These are phyloP conservation scores for Poeciliopsis presidionis DNA, from an alignment of 2,797 vertebrate species.

Conservation along the genomic window DNA sequence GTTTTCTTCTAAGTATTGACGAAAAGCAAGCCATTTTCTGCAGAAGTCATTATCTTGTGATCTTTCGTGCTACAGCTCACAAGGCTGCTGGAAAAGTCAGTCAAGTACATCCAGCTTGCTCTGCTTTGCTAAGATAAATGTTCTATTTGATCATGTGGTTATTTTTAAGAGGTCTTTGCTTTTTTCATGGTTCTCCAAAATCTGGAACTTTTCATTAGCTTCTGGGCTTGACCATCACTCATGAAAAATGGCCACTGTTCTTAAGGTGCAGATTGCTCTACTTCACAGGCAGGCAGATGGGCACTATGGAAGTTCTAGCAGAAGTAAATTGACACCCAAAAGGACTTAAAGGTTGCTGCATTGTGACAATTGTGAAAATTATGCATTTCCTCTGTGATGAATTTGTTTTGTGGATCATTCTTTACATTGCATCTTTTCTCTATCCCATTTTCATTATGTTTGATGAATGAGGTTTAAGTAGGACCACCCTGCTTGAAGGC, in stretches of 20 bases:
- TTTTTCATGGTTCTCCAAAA: constrained; percentile 57
- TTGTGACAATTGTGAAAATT: constrained; percentile 14
- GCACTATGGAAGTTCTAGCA: constrained; percentile 24
- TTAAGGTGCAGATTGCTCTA: constrained; percentile 46
- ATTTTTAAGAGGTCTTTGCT: constrained; percentile 47
- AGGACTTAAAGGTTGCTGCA: constrained; percentile 14
- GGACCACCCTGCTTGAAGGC: constrained; percentile 63
- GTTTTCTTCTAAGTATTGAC: constrained; percentile 49
- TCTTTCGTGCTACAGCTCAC: constrained; percentile 47
- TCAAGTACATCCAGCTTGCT: constrained; percentile 55
- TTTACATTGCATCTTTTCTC: constrained; percentile 16
- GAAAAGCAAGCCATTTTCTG: constrained; percentile 67
- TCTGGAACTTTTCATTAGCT: constrained; percentile 60
- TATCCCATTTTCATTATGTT: constrained; percentile 27
- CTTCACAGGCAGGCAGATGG: constrained; percentile 22
- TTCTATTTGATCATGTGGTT: constrained; percentile 58
- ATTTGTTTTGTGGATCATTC: constrained; percentile 28
- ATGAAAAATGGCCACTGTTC: constrained; percentile 44
- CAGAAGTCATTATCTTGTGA: constrained; percentile 72
- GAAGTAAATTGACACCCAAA: constrained; percentile 22
- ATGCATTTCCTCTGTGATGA: constrained; percentile 9
- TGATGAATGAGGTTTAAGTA: constrained; percentile 42
- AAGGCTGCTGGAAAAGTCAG: constrained; percentile 64
- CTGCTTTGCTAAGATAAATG: constrained; percentile 46
- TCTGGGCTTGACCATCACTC: constrained; percentile 44